Evolutionary conservation across 1,140 invertebrate genomes (phyloP), one percentile per base, ranked within the genome.

Genomic region (Liolophura sinensis): DNA sequence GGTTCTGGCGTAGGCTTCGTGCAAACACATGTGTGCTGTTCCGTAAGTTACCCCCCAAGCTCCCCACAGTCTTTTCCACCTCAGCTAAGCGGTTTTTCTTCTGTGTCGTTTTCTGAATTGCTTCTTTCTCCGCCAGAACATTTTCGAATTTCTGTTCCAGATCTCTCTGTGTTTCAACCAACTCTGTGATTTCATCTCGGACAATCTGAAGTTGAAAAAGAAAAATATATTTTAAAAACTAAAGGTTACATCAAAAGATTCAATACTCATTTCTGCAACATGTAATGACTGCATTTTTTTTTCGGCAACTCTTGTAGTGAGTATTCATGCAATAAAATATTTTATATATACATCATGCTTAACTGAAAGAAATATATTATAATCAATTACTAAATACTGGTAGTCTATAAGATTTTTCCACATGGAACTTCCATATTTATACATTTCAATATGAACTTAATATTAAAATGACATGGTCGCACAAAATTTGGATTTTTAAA

Each of bases 21-120:
- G 75, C 75, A 73, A 83, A 82, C 5, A 79, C 73, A 60, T 81
- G 73, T 16, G 80, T 80, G 46, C 75, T 79, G 64, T 82, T 79
- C 50, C 77, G 78, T 18, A 84, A 67, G 55, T 82, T 80, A 14
- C 71, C 65, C 15, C 79, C 79, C 27, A 72, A 62, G 22, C 67
- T 68, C 3, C 79, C 52, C 12, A 81, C 71, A 48, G 76, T 76
- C 50, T 76, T 68, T 57, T 80, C 77, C 14, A 74, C 66, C 22
- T 76, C 76, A 22, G 68, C 63, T 24, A 80, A 55, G 47, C 76
- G 74, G 4, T 69, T 67, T 22, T 62, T 60, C 63, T 78, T 78
- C 63, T 73, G 74, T 16, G 77, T 80, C 12, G 49, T 73, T 12
- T 73, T 64, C 56, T 73, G 72, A 52, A 79, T 31, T 18, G 77